Evolutionary conservation across 2,888 invertebrate genomes (phyloP), one percentile per base, ranked within the genome.

Genomic region (Pimpla rufipes): DNA sequence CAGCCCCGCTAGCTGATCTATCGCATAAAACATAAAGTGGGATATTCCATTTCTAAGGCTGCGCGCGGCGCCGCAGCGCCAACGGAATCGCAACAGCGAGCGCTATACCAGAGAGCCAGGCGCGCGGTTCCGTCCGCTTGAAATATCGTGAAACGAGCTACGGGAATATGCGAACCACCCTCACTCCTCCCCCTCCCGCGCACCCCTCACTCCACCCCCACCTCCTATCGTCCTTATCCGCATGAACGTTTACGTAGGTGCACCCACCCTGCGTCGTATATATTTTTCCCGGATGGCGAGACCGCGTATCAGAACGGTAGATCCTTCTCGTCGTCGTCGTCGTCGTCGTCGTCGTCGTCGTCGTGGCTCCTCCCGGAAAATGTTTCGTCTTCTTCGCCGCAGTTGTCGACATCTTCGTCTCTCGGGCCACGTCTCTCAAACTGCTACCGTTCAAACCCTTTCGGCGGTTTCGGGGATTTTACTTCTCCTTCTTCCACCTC

Each of bases 11-110:
- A 90, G 92, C 92, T 93, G 92, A 93, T 93, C 93, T 92, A 93
- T 93, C 92, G 91, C 91, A 92, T 92, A 92, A 93, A 93, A 92
- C 92, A 92, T 92, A 92, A 92, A 92, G 92, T 91, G 91, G 91
- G 90, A 90, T 93, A 91, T 92, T 92, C 92, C 92, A 91, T 92
- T 93, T 91, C 91, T 92, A 90, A 91, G 91, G 91, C 89, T 88
- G 29, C n/a, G n/a, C n/a, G 86, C 87, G 81, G 84, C 79, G 87
- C 80, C 81, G 35, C 86, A 75, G 85, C 82, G 55, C 16, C 68
- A 47, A 35, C 50, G 21, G 68, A 79, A 81, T 76, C 75, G 81
- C 79, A 71, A 73, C 79, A 57, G 47, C 50, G 21, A 42, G 21
- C 42, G 40, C 47, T 50, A 13, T 6, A 18, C 74, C 45, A 47